Evolutionary conservation across 1,140 invertebrate species (phyloP).

Genomic region (Drosophila pseudoobscura): DNA sequence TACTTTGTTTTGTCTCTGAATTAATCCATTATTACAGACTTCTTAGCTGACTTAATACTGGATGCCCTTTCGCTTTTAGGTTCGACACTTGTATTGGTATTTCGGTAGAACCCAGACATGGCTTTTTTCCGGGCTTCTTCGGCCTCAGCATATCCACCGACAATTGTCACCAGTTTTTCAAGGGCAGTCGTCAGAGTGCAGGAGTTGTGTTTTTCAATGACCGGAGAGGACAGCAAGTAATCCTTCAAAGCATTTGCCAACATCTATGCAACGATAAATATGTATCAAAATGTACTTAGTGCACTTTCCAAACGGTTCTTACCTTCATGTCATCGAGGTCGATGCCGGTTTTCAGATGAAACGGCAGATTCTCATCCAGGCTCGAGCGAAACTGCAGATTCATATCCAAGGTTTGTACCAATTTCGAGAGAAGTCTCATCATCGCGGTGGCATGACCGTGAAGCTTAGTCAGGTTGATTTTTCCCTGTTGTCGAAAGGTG

Average conservation of each 20-base stretch:
- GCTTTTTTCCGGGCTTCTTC: slow-evolving; percentile 38
- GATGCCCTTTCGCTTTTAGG: no score
- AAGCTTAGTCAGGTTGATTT: slow-evolving; percentile 23
- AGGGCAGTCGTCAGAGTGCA: slow-evolving; percentile 19
- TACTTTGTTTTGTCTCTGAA: no score
- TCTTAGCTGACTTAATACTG: no score
- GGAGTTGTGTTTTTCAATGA: slow-evolving; percentile 29
- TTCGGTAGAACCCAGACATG: slow-evolving; percentile 14
- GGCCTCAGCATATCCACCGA: slow-evolving; percentile 28
- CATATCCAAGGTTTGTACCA: slow-evolving; percentile 22
- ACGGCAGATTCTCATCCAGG: slow-evolving; percentile 32
- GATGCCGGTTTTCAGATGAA: slow-evolving; percentile 37
- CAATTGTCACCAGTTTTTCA: slow-evolving; percentile 12
- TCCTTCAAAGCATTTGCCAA: slow-evolving; percentile 23
- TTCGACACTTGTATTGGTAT: no score
- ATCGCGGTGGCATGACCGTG: slow-evolving; percentile 33
- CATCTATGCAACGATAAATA: slow-evolving; percentile 5
- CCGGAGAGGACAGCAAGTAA: slow-evolving; percentile 27
- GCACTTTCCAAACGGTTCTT: neutral
- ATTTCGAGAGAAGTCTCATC: slow-evolving; percentile 34
- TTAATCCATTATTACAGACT: no score
- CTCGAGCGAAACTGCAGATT: slow-evolving; percentile 37
- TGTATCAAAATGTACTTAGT: neutral
- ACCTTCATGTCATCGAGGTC: slow-evolving; percentile 25
- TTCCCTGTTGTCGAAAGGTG: slow-evolving; percentile 18